These are phyloP conservation scores for Acanthosoma haemorrhoidale DNA, from an alignment of 2,888 invertebrate species.

Conservation along the genomic window DNA sequence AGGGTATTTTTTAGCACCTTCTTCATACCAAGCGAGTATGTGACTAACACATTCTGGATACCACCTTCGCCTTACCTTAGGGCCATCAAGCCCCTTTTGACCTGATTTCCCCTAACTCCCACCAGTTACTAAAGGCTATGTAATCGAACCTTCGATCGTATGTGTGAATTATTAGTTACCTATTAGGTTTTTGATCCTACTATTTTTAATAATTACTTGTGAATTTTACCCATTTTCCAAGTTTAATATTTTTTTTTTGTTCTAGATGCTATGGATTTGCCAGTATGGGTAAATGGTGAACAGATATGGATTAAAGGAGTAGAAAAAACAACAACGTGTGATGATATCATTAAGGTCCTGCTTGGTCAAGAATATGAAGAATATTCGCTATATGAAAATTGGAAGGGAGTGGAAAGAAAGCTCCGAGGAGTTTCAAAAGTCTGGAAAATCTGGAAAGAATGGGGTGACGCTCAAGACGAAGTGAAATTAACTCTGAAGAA, in stretches of 20 bases:
- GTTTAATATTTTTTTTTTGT: neutral
- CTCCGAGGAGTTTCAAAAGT: conserved; percentile 66
- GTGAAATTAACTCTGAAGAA: conserved; percentile 50
- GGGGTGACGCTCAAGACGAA: conserved; percentile 66
- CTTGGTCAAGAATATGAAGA: conserved; percentile 52
- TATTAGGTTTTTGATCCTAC: too few relatives aligned
- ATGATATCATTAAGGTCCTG: conserved; percentile 69
- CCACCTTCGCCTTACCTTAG: too few relatives aligned
- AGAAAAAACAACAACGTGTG: conserved; percentile 68
- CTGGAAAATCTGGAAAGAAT: conserved; percentile 71
- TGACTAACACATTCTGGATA: too few relatives aligned
- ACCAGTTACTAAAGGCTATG: too few relatives aligned
- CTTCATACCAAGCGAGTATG: too few relatives aligned
- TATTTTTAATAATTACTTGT: too few relatives aligned
- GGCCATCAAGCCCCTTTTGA: too few relatives aligned
- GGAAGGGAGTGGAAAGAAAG: conserved; percentile 71
- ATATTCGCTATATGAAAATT: conserved; percentile 70
- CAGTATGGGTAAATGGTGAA: conserved; percentile 69
- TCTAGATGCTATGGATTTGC: conserved; percentile 51
- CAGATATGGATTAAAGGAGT: conserved; percentile 77
- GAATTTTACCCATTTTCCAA: neutral
- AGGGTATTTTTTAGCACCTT: too few relatives aligned
- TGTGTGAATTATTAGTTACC: too few relatives aligned
- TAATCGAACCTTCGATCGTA: too few relatives aligned
- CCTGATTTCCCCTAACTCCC: too few relatives aligned